Base-by-base conservation (phyloP, 2,113 vertebrate genomes). In the Casuarius casuarius region DNA sequence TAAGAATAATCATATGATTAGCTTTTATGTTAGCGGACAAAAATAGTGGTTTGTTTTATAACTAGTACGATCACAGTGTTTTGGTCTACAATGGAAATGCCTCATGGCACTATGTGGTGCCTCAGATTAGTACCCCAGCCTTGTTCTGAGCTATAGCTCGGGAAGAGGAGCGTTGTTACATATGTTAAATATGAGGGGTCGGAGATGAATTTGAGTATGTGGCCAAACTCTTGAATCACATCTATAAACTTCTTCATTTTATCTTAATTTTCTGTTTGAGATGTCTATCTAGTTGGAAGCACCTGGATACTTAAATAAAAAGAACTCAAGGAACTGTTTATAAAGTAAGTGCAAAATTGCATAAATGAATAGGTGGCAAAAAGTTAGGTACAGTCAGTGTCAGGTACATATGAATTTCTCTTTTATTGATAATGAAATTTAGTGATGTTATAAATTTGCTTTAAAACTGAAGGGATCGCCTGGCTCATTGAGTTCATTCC, bases 1-100 rank as follows among this genome's bases (percentile, higher is more conserved):
- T 79, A 87, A 92, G 67, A 95, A 88, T 72, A 92, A 92, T 59
- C 76, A 74, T 5, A 5, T 65, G 58, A 40, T 94, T 83, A 70
- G n/a, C 6, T 85, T 73, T 88, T 76, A 51, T 72, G n/a, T 80
- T 71, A 67, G 62, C 56, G 35, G 74, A 38, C 48, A 93, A 71
- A 74, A 49, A 31, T 38, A 61, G 72, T 66, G 75, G 46, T 51
- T 84, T 90, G 16, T 75, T 94, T 74, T 71, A 29, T 90, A 73
- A 23, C 38, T 17, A 44, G 44, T 46, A 5, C 13, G 33, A 25
- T 65, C 29, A 40, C 26, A 35, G 18, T 80, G 28, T 67, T 72
- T 77, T 58, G 16, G 33, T 48, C 9, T 21, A 15, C 8, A 13
- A 4, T 4, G 28, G 28, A 12, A 58, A 23, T 4, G 21, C 42